Evolutionary conservation across 2,797 vertebrate genomes (phyloP).

Genomic region (Pagetopsis macropterus): DNA sequence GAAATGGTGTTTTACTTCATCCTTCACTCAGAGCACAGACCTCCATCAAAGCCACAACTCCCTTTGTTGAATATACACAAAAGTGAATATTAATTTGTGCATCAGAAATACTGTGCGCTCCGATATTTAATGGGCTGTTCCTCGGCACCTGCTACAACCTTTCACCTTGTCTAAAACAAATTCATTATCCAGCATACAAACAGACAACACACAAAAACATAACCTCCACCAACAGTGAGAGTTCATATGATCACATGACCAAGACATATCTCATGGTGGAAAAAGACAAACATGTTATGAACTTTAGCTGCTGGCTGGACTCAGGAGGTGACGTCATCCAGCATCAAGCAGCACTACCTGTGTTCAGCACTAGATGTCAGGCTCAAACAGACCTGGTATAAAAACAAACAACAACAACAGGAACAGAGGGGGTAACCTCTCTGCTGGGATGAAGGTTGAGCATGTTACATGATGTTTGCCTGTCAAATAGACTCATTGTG

Average conservation of each 20-base stretch:
- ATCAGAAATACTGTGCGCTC: no score
- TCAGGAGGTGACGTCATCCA: neutral
- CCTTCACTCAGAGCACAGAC: no score
- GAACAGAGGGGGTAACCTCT: neutral
- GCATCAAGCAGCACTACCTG: neutral
- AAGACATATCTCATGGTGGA: no score
- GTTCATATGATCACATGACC: neutral
- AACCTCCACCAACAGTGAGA: neutral
- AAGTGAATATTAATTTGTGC: no score
- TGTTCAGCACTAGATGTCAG: constrained; percentile 18
- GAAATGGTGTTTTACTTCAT: neutral
- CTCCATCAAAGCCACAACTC: no score
- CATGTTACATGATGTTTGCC: neutral
- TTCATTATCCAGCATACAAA: no score
- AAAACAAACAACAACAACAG: neutral
- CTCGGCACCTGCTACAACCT: no score
- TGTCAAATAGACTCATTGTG: neutral
- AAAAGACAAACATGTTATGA: neutral
- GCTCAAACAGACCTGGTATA: neutral
- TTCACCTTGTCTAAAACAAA: no score
- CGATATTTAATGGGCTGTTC: no score
- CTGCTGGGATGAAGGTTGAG: neutral
- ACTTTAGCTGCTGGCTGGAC: neutral
- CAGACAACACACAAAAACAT: no score
- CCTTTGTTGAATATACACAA: no score